Evolutionary conservation across 2,113 vertebrate genomes (phyloP), one percentile per base, ranked within the genome.

Genomic region (Clarias gariepinus): DNA sequence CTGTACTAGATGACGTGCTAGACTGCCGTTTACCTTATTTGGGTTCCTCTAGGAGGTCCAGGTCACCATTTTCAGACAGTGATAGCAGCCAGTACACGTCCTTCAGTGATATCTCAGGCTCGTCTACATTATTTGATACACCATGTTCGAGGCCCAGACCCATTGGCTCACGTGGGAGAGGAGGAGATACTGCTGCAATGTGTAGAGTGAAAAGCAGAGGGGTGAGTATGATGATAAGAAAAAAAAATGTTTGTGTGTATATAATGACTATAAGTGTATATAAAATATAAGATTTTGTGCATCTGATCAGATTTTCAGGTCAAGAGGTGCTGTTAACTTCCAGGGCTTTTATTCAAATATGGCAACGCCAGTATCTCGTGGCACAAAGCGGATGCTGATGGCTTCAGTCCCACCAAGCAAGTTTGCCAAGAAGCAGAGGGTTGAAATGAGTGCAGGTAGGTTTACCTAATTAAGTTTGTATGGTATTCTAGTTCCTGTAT

Each of bases 111-210:
- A 95, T 96, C 95, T 96, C 96, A 93, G 95, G 95, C 94, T 95
- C 95, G 94, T 88, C 84, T 21, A 57, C 58, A 4, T 74, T 83
- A 52, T 81, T 74, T 30, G 68, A 82, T 23, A 63, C 73, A 8
- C 82, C 64, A 3, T 95, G 95, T 95, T 95, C 95, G 93, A 96
- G 95, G 95, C 95, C 96, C 95, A 95, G 95, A 93, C 94, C 96
- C 93, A 95, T 96, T 96, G 96, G 96, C 95, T 97, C 96, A 93
- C 95, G 96, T 95, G 96, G 96, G 94, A 96, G 96, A 96, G 95
- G 94, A 95, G 95, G 95, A 95, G 96, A 96, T 95, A 95, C 96
- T 95, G 96, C 96, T 96, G 95, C 95, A 95, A 94, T 95, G 94
- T 95, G 95, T 94, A 94, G 95, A 95, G 94, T 94, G 92, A 96